A percentile compares a stretch with the other conserved stretches of the same genome.
Conservation (phyloP, 2,113 vertebrate species). For the Lonchura striata region DNA sequence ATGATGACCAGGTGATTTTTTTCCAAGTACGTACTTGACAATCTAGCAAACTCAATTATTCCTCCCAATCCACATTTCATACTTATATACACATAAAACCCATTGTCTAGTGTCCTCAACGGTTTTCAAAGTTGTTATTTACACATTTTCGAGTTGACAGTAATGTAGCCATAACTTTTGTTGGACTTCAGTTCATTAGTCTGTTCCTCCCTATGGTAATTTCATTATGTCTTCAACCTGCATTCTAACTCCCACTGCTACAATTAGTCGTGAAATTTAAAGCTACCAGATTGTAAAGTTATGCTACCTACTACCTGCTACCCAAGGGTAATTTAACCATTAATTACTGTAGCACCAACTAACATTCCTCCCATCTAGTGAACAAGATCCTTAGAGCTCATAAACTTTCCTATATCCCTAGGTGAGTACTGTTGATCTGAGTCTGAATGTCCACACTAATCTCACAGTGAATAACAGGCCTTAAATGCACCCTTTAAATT, state of each 20-base stretch:
- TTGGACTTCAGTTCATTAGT: conserved; percentile 40
- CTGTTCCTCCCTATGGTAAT: conserved; percentile 26
- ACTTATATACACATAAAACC: conserved; percentile 14
- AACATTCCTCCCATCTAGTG: neutral
- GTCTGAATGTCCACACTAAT: neutral
- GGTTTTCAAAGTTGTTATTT: conserved; percentile 51
- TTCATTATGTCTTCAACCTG: conserved; percentile 47
- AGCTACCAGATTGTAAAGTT: conserved; percentile 49
- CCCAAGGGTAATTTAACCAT: conserved; percentile 52
- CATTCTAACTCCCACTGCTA: conserved; percentile 35
- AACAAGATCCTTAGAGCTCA: neutral
- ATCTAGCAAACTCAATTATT: conserved; percentile 13
- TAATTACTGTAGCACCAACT: conserved; percentile 40
- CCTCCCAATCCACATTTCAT: neutral
- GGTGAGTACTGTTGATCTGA: neutral
- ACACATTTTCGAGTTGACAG: conserved; percentile 3
- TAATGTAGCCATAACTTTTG: conserved; percentile 25
- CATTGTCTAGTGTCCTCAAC: neutral
- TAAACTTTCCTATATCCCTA: neutral
- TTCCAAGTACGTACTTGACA: neutral
- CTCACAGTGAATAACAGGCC: neutral
- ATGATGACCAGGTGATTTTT: conserved; percentile 28
- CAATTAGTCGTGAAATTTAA: conserved; percentile 42
- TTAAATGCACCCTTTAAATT: neutral
- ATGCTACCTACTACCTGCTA: conserved; percentile 29